Conservation (phyloP, 2,797 vertebrate genomes). For the Phrynocephalus vlangalii region DNA sequence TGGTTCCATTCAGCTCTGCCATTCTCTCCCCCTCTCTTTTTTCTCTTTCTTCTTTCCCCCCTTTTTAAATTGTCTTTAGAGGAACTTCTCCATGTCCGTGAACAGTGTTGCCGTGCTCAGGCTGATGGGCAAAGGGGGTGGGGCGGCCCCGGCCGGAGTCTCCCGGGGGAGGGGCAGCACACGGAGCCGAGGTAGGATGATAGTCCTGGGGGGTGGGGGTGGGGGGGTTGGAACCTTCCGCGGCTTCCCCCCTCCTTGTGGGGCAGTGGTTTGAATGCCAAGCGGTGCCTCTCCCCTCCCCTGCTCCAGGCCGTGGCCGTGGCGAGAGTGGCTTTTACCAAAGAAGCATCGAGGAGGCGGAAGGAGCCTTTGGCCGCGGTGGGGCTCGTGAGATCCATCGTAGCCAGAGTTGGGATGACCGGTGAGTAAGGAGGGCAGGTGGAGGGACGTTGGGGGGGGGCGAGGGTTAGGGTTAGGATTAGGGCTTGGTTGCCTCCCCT, state of each 20-base stretch:
- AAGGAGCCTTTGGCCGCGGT: conserved; percentile 86
- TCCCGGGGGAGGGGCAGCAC: conserved; percentile 87
- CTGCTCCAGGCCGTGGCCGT: conserved; percentile 85
- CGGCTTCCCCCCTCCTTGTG: no score
- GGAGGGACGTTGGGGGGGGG: fast-evolving
- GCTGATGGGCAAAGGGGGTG: conserved; percentile 91
- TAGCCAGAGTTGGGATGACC: conserved; percentile 95
- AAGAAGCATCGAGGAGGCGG: conserved; percentile 90
- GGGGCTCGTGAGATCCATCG: conserved; percentile 88
- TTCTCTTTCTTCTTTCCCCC: neutral
- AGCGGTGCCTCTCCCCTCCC: neutral
- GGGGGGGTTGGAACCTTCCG: fast-evolving
- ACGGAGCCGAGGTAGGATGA: conserved; percentile 85
- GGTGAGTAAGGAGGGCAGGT: conserved; percentile 73
- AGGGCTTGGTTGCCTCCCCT: no score
- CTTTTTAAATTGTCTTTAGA: conserved; percentile 75
- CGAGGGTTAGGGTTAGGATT: no score
- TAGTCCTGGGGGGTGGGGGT: neutral
- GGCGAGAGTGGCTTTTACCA: conserved; percentile 92
- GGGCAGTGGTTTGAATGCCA: fast-evolving
- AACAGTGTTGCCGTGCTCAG: conserved; percentile 95
- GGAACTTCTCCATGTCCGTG: conserved; percentile 96
- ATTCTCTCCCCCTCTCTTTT: neutral
- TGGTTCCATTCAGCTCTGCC: neutral
- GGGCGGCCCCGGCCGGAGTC: conserved; percentile 80